phyloP scores from a whole-genome alignment of 1,140 invertebrate species.

The Aphaenogaster ashmeadi region DNA sequence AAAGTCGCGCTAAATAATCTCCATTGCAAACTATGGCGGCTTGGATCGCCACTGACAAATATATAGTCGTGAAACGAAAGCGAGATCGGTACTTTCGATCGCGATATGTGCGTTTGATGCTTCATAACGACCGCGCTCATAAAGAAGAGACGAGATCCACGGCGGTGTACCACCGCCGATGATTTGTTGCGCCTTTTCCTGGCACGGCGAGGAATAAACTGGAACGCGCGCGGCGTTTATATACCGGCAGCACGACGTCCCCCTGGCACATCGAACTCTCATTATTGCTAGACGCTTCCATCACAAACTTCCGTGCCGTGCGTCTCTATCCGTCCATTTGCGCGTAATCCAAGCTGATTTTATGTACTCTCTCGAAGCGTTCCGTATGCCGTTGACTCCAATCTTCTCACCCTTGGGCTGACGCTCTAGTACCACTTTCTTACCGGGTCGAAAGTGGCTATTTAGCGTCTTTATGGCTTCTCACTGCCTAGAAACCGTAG shows the following conservation, averaged over 20 bases:
- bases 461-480: conserved; percentile 67
- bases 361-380: conserved; percentile 39
- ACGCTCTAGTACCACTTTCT: conserved; percentile 56
- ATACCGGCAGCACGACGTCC: background rate
- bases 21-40: background rate
- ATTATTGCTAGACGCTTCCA: conserved; percentile 59
- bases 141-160: conserved; percentile 22
- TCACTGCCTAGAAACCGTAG: conserved; percentile 38
- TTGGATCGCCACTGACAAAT: conserved; percentile 6
- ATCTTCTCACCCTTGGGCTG: conserved; percentile 26
- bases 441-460: conserved; percentile 43
- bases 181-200: conserved; percentile 58
- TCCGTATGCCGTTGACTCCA: conserved; percentile 18
- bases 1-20: conserved; percentile 15
- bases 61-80: conserved; percentile 46
- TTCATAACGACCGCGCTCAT: conserved; percentile 32
- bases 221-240: conserved; percentile 36
- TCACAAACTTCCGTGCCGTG: conserved; percentile 21
- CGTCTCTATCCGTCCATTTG: conserved; percentile 46
- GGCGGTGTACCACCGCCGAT: conserved; percentile 18
- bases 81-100: conserved; percentile 44
- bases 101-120: conserved; percentile 19
- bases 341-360: conserved; percentile 68
- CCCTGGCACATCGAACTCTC: conserved; percentile 50
- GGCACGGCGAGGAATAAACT: conserved; percentile 42